Evolutionary conservation across 2,797 vertebrate species (phyloP).

Genomic region (Ispidina picta): DNA sequence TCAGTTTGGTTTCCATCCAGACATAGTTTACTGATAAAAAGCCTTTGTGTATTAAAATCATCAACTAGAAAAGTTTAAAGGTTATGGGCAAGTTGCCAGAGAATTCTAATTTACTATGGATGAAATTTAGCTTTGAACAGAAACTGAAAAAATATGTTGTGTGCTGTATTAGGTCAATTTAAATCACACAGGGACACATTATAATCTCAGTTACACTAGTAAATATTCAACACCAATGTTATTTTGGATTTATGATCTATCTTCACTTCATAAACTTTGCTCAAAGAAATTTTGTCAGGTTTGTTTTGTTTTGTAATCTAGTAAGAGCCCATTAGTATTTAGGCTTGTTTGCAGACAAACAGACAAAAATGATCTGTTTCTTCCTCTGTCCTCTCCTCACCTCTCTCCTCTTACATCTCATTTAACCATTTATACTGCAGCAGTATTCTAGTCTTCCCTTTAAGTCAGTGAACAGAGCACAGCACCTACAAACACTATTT

Average conservation of each 20-base stretch:
- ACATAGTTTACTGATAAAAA: slow-evolving; percentile 50
- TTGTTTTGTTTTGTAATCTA: neutral
- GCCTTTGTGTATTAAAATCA: slow-evolving; percentile 34
- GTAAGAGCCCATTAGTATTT: neutral
- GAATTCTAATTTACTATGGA: slow-evolving; percentile 27
- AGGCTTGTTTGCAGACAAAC: neutral
- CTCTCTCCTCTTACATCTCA: neutral
- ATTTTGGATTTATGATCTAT: neutral
- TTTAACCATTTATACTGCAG: neutral
- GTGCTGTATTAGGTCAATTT: neutral
- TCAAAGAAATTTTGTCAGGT: neutral
- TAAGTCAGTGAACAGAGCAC: neutral
- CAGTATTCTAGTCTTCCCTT: neutral
- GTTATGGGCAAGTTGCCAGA: slow-evolving; percentile 20
- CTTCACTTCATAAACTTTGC: neutral
- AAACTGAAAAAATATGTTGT: neutral
- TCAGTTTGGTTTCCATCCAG: neutral
- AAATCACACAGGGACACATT: neutral
- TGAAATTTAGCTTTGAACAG: slow-evolving; percentile 28
- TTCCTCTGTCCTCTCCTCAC: too few species aligned
- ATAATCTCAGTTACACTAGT: neutral
- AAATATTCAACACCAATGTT: neutral
- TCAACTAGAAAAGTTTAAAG: slow-evolving; percentile 48
- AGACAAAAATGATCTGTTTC: neutral
- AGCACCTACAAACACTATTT: neutral